Base-by-base conservation (phyloP, 2,113 vertebrate genomes). In the Chamaea fasciata region DNA sequence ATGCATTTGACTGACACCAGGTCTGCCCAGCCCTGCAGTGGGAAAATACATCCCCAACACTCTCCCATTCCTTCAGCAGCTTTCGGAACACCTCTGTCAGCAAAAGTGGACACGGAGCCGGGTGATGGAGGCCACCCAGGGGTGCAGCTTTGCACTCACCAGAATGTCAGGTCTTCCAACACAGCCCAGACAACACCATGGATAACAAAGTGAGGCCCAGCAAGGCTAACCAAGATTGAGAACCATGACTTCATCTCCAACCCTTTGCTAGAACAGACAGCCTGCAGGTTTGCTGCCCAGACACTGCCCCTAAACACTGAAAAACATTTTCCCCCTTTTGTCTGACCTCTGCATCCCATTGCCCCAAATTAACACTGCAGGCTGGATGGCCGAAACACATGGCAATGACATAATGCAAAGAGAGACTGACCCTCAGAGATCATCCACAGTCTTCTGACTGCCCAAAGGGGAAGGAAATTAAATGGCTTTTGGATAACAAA, bases 321-420 rank as follows among this genome's bases (percentile, higher is more conserved):
- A 55, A 84, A 74, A 41, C 26, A 30, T 59, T 10, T 28, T 5
- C 28, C 35, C 30, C 19, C 9, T 0, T 0, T 0, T 12, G 19
- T 69, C 33, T 68, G 65, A 60, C 33, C 46, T 24, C 7, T 0
- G 13, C 10, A 76, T 49, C 30, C 7, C 53, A 11, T 2, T 35
- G 47, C 30, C 53, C 35, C 37, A 62, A 47, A 69, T 63, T 10
- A 82, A 81, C 62, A 11, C 11, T 56, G 37, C 19, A 18, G 50
- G 57, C 68, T 63, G 74, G n/a, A 53, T 62, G 31, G 14, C 62
- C 49, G 21, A 14, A 78, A 53, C 26, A 53, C 24, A 15, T 1
- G 2, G 18, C 37, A 71, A 91, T 59, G 52, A 56, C 71, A 22
- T 6, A 67, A 42, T 11, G 55, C 35, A 39, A 41, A 62, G 27